These are phyloP conservation scores for Vanacampus margaritifer DNA, from an alignment of 2,113 vertebrate genomes.

Conservation along the genomic window DNA sequence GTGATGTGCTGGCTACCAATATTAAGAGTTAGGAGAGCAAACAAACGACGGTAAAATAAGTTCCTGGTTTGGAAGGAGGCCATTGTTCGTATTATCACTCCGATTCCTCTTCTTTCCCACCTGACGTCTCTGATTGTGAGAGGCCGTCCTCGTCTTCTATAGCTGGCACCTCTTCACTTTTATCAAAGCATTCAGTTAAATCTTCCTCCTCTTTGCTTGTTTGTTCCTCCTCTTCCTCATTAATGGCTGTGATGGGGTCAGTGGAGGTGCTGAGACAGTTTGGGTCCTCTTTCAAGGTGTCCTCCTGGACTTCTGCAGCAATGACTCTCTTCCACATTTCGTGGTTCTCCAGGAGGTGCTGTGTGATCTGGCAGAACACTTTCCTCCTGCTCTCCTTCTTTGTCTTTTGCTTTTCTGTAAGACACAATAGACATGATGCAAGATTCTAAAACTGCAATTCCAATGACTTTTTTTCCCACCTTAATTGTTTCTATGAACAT, in stretches of 20 bases:
- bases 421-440: conserved; percentile 39
- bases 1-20: conserved; percentile 90
- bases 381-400: conserved; percentile 77
- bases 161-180: conserved; percentile 71
- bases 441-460: background rate
- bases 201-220: conserved; percentile 70
- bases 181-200: conserved; percentile 58
- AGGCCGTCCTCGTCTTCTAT: conserved; percentile 52
- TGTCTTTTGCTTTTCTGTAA: conserved; percentile 75
- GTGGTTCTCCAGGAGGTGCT: conserved; percentile 91
- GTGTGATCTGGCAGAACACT: conserved; percentile 91
- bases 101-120: conserved; percentile 55
- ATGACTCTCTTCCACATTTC: conserved; percentile 94
- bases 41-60: conserved; percentile 41
- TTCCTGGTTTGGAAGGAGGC: conserved; percentile 53
- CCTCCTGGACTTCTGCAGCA: conserved; percentile 70
- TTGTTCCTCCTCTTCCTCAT: conserved; percentile 86
- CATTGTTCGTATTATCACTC: conserved; percentile 52
- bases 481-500: too few species aligned
- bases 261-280: conserved; percentile 62
- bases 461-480: background rate
- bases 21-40: conserved; percentile 75
- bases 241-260: conserved; percentile 86
- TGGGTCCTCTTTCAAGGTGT: conserved; percentile 66
- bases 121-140: conserved; percentile 57